A percentile compares a stretch with the other conserved stretches of the same genome.
Evolutionary conservation across 2,888 invertebrate species (phyloP).

Genomic region (Alitta virens): DNA sequence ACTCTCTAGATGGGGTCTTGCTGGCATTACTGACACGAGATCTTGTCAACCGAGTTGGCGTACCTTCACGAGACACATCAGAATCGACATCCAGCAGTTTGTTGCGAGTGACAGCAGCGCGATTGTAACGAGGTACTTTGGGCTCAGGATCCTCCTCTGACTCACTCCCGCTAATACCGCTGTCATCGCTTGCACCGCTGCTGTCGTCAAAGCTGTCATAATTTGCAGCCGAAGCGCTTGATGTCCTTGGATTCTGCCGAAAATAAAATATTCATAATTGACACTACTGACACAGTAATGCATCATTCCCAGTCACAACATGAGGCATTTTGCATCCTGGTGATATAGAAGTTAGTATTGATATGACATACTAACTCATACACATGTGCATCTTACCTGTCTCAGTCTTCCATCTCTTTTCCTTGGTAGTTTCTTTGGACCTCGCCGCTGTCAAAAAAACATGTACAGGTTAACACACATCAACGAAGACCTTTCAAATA

Average conservation of each 20-base stretch:
- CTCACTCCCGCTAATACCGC: conserved; percentile 15
- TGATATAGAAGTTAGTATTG: too few relatives aligned
- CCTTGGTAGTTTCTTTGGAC: conserved; percentile 1
- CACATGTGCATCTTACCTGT: conserved; percentile 11
- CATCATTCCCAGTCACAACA: too few relatives aligned
- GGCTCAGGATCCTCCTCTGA: not conserved
- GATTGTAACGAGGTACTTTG: not conserved
- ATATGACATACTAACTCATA: not conserved
- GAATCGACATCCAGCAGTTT: not conserved
- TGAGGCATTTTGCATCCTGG: too few relatives aligned
- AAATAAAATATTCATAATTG: too few relatives aligned
- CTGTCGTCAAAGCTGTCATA: not conserved
- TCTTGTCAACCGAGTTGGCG: not conserved
- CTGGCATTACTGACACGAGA: not conserved
- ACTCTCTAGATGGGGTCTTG: not conserved
- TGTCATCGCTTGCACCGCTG: conserved; percentile 10
- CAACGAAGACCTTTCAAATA: too few relatives aligned
- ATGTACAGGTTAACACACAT: too few relatives aligned
- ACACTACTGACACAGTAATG: too few relatives aligned
- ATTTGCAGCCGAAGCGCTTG: not conserved
- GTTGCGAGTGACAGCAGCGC: not conserved
- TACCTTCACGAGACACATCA: conserved; percentile 1
- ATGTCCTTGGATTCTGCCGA: not conserved
- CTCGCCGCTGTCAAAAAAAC: not conserved
- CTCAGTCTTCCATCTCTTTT: conserved; percentile 22